phyloP scores from a whole-genome alignment of 2,888 invertebrate species.

The Callosobruchus maculatus region DNA sequence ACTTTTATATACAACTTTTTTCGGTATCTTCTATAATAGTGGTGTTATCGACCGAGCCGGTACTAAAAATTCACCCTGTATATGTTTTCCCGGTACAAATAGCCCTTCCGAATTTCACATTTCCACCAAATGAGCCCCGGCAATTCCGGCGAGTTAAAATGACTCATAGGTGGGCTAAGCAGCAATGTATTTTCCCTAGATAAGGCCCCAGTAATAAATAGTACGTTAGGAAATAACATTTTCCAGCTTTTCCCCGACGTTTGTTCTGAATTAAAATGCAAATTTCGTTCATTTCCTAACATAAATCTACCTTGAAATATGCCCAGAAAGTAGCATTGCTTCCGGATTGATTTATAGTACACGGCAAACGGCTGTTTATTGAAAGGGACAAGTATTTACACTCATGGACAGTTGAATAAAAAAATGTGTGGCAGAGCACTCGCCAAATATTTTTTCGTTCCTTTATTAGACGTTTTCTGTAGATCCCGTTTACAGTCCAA shows the following conservation, averaged over 20 bases:
- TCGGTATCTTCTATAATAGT: no score
- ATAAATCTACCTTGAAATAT: slow-evolving; percentile 36
- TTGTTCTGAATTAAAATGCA: slow-evolving; percentile 40
- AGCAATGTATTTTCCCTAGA: slow-evolving; percentile 1
- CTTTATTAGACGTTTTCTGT: no score
- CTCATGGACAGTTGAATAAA: no score
- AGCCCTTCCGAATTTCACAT: not conserved
- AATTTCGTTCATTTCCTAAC: slow-evolving; percentile 40
- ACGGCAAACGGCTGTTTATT: not conserved
- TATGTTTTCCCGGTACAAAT: not conserved
- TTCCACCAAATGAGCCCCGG: not conserved
- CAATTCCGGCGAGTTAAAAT: not conserved
- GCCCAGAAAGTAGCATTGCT: slow-evolving; percentile 16
- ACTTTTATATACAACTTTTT: no score
- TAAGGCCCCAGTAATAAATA: slow-evolving; percentile 22
- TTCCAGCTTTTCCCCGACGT: slow-evolving; percentile 37
- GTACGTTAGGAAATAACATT: slow-evolving; percentile 32
- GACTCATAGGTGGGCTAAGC: not conserved
- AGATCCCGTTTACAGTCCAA: no score
- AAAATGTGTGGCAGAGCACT: no score
- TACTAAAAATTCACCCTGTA: no score
- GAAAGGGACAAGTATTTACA: not conserved
- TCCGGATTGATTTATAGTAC: slow-evolving; percentile 27
- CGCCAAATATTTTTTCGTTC: no score
- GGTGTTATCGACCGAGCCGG: no score